phyloP scores from a whole-genome alignment of 2,797 vertebrate species.

The Enteromius mattozi region DNA sequence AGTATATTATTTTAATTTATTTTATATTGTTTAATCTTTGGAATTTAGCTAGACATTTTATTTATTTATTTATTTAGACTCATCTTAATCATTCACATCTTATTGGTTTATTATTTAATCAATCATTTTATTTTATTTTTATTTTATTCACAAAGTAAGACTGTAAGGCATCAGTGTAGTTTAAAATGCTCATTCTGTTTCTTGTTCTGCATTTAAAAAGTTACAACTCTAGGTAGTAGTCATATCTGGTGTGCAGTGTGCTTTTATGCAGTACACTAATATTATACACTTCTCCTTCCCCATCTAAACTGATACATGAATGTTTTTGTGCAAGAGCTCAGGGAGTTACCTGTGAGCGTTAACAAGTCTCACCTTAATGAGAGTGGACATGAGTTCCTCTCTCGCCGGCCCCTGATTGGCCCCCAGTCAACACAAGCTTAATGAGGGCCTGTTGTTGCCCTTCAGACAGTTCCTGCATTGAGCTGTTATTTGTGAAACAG shows the following conservation, averaged over 20 bases:
- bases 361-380: constrained; percentile 65
- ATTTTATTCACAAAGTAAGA: background rate
- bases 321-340: constrained; percentile 50
- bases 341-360: constrained; percentile 64
- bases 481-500: constrained; percentile 62
- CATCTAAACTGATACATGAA: constrained; percentile 45
- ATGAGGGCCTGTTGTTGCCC: constrained; percentile 46
- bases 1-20: background rate
- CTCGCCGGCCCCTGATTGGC: constrained; percentile 58
- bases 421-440: constrained; percentile 64
- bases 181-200: background rate
- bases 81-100: background rate
- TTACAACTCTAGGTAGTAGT: background rate
- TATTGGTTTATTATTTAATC: background rate
- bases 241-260: background rate
- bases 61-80: background rate
- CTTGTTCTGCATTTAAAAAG: background rate
- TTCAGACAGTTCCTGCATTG: constrained; percentile 56
- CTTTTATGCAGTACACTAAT: background rate
- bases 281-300: background rate
- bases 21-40: background rate
- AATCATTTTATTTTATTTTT: background rate
- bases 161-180: background rate
- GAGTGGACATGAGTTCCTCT: constrained; percentile 59
- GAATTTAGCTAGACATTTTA: background rate